Conservation (phyloP, 2,797 vertebrate species). For the Cheirogaleus major region DNA sequence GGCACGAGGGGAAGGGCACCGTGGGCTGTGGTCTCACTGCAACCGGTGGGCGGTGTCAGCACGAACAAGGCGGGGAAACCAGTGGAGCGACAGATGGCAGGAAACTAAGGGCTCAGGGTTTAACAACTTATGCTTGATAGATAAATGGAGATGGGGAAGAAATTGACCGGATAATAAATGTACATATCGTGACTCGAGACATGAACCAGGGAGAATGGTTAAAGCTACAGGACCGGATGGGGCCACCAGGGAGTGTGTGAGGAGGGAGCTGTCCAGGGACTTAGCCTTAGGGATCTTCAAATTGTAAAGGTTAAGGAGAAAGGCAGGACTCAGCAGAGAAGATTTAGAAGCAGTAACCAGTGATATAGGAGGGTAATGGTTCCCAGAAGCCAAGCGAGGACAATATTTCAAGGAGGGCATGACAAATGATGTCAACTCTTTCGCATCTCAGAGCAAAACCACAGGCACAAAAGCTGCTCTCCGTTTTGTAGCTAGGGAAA, state of each 20-base stretch:
- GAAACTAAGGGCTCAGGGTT: neutral
- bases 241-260: neutral
- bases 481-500: neutral
- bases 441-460: neutral
- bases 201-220: neutral
- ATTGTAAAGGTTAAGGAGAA: slow-evolving; percentile 53
- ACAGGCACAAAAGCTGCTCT: neutral
- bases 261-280: neutral
- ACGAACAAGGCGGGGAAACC: neutral
- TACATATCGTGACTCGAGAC: neutral
- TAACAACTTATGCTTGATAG: neutral
- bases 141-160: neutral
- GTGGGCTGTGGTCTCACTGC: neutral
- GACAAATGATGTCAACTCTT: neutral
- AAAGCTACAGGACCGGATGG: neutral
- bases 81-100: neutral
- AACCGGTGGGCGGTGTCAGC: neutral
- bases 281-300: slow-evolving; percentile 7
- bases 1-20: neutral
- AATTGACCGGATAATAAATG: neutral
- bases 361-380: neutral
- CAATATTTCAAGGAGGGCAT: slow-evolving; percentile 33
- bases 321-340: neutral
- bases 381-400: slow-evolving; percentile 33
- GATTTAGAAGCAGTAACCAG: neutral